Evolutionary conservation across 1,140 invertebrate species (phyloP).

Genomic region (Leptopilina boulardi): DNA sequence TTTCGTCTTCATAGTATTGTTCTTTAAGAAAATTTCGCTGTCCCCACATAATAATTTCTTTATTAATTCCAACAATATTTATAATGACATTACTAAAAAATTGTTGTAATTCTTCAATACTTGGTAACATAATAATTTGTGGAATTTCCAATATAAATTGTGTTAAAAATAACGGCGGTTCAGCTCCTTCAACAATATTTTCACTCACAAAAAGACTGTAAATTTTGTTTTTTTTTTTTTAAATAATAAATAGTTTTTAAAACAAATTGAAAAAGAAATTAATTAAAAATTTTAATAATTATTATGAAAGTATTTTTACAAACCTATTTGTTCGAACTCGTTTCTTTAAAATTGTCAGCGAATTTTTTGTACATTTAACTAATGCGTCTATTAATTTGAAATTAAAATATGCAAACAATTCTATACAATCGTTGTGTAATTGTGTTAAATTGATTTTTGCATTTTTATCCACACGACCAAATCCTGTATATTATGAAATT

Average conservation of each 20-base stretch:
- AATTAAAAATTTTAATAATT: background rate
- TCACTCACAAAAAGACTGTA: slow-evolving; percentile 70
- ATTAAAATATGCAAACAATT: slow-evolving; percentile 85
- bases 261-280: background rate
- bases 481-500: slow-evolving; percentile 69
- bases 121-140: slow-evolving; percentile 78
- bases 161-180: slow-evolving; percentile 78
- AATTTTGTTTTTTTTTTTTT: slow-evolving; percentile 28
- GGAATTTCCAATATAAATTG: slow-evolving; percentile 81
- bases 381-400: slow-evolving; percentile 82
- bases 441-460: slow-evolving; percentile 77
- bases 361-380: slow-evolving; percentile 81
- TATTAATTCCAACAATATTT: slow-evolving; percentile 80
- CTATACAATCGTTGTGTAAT: slow-evolving; percentile 84
- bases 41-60: slow-evolving; percentile 84
- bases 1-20: slow-evolving; percentile 41
- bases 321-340: slow-evolving; percentile 66
- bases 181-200: slow-evolving; percentile 66
- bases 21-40: slow-evolving; percentile 63
- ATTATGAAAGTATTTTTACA: background rate
- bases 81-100: slow-evolving; percentile 82
- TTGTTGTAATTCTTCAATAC: slow-evolving; percentile 84
- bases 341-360: slow-evolving; percentile 81
- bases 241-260: slow-evolving; percentile 7
- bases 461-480: slow-evolving; percentile 78